A percentile compares a stretch with the other conserved stretches of the same genome.
These are phyloP conservation scores for Neogobius melanostomus DNA, from an alignment of 2,113 vertebrate species.

Conservation along the genomic window DNA sequence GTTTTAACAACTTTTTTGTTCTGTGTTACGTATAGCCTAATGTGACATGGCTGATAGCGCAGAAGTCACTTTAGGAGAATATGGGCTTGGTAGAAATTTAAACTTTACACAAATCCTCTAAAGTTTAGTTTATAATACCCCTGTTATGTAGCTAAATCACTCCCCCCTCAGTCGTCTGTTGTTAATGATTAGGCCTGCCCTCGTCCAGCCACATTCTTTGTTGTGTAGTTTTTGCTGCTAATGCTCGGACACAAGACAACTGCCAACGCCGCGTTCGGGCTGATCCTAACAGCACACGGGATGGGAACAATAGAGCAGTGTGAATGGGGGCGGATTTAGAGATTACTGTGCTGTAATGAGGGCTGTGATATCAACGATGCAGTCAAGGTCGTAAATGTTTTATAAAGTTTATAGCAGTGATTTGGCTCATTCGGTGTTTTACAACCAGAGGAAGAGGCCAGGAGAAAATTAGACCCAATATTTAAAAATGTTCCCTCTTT, in stretches of 20 bases:
- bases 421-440: neutral
- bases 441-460: neutral
- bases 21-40: too few species aligned
- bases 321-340: slow-evolving; percentile 40
- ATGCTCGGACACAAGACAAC: slow-evolving; percentile 14
- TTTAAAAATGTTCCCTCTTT: neutral
- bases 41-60: too few species aligned
- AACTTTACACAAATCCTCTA: too few species aligned
- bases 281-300: slow-evolving; percentile 13
- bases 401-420: neutral
- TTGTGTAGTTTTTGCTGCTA: slow-evolving; percentile 23
- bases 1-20: too few species aligned
- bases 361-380: slow-evolving; percentile 20
- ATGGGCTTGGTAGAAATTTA: too few species aligned
- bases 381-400: neutral
- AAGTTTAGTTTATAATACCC: too few species aligned
- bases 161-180: neutral
- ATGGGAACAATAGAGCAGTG: slow-evolving; percentile 43
- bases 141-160: too few species aligned
- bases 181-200: slow-evolving; percentile 49
- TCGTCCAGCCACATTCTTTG: slow-evolving; percentile 43
- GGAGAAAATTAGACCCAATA: neutral
- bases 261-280: slow-evolving; percentile 10
- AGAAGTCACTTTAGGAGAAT: too few species aligned
- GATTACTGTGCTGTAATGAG: slow-evolving; percentile 31